Evolutionary conservation across 2,797 vertebrate species (phyloP), one percentile per base, ranked within the genome.

Genomic region (Argyrosomus regius): DNA sequence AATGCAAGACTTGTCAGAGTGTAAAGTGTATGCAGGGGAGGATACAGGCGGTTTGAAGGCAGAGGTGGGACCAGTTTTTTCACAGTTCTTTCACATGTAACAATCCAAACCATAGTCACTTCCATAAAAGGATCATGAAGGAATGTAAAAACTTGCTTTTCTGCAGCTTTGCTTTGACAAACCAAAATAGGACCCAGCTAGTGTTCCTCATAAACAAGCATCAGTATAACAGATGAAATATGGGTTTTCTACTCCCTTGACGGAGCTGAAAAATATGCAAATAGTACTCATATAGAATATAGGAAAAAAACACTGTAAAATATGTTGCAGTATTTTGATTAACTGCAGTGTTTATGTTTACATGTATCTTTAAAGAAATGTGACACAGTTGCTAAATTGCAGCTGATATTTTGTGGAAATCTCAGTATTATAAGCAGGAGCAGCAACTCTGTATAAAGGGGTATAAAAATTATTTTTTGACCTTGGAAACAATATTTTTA

Each of bases 111-210:
- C 67, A 41, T 59, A 68, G 60, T 63, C 65, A 48, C 83, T 77
- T 82, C 67, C 60, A 86, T 82, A 81, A 88, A 88, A 87, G 76
- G 59, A 86, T 78, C 53, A 72, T 76, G 78, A 86, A 80, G 77
- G 53, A 64, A 91, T 75, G 61, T 11, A 73, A 77, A 80, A 89
- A 71, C 52, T 63, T 71, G 78, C 78, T 81, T 52, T 83, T 82
- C 58, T 77, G 79, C 80, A 68, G 76, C 89, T 68, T 49, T 61
- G 67, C 81, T 90, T 89, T 91, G 87, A 89, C 73, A 82, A 84
- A 68, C 87, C 59, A 87, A 92, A 91, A 91, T 88, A 90, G 88
- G 84, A 81, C 74, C 70, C 79, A 52, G 77, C 77, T 52, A 72
- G 66, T 57, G 61, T 72, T 85, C 45, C 82, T 78, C 75, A 83